These are phyloP conservation scores for Apogon hyalosoma DNA, from an alignment of 2,797 vertebrate species.

Conservation along the genomic window DNA sequence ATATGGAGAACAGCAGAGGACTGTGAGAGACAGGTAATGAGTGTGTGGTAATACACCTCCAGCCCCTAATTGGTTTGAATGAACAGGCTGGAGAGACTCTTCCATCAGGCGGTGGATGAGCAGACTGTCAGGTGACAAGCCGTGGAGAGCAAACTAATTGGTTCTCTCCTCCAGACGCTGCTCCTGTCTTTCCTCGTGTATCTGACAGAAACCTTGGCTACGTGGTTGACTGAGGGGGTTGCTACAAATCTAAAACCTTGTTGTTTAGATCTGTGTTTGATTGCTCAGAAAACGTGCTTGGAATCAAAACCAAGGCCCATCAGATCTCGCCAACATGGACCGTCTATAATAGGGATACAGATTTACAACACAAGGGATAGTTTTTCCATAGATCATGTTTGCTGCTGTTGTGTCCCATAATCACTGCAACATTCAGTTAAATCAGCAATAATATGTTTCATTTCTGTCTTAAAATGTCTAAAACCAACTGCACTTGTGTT, in stretches of 20 bases:
- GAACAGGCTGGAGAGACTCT: slow-evolving; percentile 71
- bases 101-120: slow-evolving; percentile 70
- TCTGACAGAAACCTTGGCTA: slow-evolving; percentile 43
- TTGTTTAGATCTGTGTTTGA: slow-evolving; percentile 35
- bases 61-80: slow-evolving; percentile 78
- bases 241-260: slow-evolving; percentile 18
- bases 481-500: too few relatives aligned
- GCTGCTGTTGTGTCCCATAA: not conserved
- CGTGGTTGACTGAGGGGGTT: slow-evolving; percentile 26
- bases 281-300: slow-evolving; percentile 8
- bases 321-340: not conserved
- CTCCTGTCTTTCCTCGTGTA: slow-evolving; percentile 37
- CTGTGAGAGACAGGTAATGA: slow-evolving; percentile 72
- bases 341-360: slow-evolving; percentile 2
- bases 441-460: too few relatives aligned
- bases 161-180: slow-evolving; percentile 51
- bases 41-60: slow-evolving; percentile 72
- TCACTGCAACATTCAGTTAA: too few relatives aligned
- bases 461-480: too few relatives aligned
- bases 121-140: slow-evolving; percentile 74
- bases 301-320: not conserved
- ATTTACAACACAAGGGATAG: not conserved
- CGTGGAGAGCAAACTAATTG: slow-evolving; percentile 71
- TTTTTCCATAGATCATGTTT: not conserved
- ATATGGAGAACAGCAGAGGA: slow-evolving; percentile 53